Percentiles rank a stretch among this genome's conserved stretches.
phyloP scores from a whole-genome alignment of 2,113 vertebrate species.

The Pachypanchax playfairii region DNA sequence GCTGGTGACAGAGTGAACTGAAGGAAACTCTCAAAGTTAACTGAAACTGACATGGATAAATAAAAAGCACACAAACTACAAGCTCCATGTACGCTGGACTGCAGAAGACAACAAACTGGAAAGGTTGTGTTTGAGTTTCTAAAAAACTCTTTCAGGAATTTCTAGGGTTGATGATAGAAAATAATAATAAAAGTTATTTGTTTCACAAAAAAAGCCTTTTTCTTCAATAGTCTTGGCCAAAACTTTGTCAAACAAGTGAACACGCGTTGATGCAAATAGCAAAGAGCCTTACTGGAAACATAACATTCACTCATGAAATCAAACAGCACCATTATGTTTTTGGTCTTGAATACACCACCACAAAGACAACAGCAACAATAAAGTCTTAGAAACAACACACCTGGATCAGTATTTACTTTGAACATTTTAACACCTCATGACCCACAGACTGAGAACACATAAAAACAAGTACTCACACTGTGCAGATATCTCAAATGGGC shows the following conservation, averaged over 20 bases:
- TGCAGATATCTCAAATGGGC: too few relatives aligned
- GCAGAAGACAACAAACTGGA: not conserved
- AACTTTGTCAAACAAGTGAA: not conserved
- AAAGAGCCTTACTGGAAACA: constrained; percentile 4
- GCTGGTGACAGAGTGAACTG: constrained; percentile 54
- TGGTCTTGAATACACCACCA: too few relatives aligned
- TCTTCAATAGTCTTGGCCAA: not conserved
- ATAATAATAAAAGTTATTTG: too few relatives aligned
- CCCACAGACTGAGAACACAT: too few relatives aligned
- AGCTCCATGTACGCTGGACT: constrained; percentile 19
- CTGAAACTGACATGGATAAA: constrained; percentile 25
- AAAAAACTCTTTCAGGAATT: not conserved
- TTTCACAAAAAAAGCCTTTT: not conserved
- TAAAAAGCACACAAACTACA: constrained; percentile 11
- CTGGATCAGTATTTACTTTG: too few relatives aligned
- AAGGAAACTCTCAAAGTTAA: constrained; percentile 60
- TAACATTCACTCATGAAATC: too few relatives aligned
- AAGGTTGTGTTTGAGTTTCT: not conserved
- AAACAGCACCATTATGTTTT: too few relatives aligned
- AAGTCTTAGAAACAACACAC: too few relatives aligned
- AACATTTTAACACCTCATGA: too few relatives aligned
- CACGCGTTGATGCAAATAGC: constrained; percentile 40
- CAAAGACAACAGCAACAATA: too few relatives aligned
- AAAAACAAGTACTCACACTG: too few relatives aligned
- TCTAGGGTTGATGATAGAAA: too few relatives aligned